Evolutionary conservation across 1,140 invertebrate species (phyloP), one percentile per base, ranked within the genome.

Genomic region (Eupeodes corollae): DNA sequence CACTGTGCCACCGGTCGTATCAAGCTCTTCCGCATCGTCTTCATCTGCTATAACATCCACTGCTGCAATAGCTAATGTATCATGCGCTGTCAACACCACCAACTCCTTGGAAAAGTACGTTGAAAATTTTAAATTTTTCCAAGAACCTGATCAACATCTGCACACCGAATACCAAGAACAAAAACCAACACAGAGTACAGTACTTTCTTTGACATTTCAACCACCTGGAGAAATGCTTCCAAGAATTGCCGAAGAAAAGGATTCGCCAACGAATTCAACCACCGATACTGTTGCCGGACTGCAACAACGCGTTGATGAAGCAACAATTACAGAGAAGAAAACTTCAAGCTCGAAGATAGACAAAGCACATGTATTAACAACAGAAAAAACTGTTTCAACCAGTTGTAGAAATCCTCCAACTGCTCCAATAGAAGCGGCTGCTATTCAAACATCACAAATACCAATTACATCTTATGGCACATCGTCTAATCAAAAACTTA

Each of bases 161-260:
- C n/a, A 26, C 3, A 34, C 35, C 15, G 18, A 16, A 30, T 33
- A 18, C 16, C 38, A 35, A 45, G 31, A 32, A 66, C 64, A 3
- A 35, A 49, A 30, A 42, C 68, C 56, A 44, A 52, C 31, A 32
- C 63, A 65, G 33, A 57, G 52, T 33, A 67, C 61, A 44, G 68
- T 62, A 57, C 57, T 46, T 39, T 64, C 60, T 45, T 64, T 67
- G 46, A 66, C 21, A 57, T 74, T 45, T 44, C 63, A 67, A n/a
- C 58, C 66, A 37, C 67, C 70, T 1, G 71, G 70, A 47, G 75
- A 78, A 58, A 58, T 74, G 5, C 58, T 86, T 38, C 83, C 83
- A 5, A 71, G 83, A 47, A 86, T 85, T 53, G 85, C 86, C 0
- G 86, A 89, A 60, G 85, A 88, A 62, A 88, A 88, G 61, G 85